These are phyloP conservation scores for Tolmerus cingulatus DNA, from an alignment of 2,888 invertebrate species.

Conservation along the genomic window DNA sequence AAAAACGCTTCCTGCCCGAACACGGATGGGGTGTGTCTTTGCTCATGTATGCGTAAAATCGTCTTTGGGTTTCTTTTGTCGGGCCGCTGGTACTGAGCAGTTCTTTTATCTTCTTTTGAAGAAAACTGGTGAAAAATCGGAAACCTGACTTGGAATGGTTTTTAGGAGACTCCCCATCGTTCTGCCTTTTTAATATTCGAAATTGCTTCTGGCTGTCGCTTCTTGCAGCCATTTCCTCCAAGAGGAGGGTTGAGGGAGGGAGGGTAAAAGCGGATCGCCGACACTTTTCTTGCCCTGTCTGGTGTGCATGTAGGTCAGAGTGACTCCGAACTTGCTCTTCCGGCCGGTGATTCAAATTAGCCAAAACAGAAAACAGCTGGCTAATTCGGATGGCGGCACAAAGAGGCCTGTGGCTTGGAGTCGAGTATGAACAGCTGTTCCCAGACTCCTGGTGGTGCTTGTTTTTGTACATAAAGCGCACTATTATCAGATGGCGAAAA, in stretches of 20 bases:
- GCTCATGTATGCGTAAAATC: not conserved
- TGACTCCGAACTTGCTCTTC: not conserved
- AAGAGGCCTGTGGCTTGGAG: not conserved
- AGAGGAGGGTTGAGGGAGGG: not conserved
- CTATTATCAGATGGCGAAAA: not conserved
- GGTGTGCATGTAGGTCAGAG: not conserved
- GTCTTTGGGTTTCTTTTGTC: not conserved
- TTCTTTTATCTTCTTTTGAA: not conserved
- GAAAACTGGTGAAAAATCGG: not conserved
- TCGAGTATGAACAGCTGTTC: not conserved
- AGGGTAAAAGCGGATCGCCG: not conserved
- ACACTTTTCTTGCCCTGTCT: not conserved
- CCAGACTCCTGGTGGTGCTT: not conserved
- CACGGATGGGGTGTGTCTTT: not conserved
- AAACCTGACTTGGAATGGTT: not conserved
- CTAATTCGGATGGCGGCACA: not conserved
- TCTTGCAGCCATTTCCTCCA: not conserved
- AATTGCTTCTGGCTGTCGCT: not conserved
- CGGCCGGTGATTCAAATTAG: not conserved
- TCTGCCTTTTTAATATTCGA: not conserved
- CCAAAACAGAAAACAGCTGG: not conserved
- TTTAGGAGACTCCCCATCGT: not conserved
- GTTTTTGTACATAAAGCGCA: not conserved
- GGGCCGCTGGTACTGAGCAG: not conserved
- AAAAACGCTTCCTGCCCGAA: conserved; percentile 6